Conservation (phyloP, 1,140 invertebrate species). For the Riptortus pedestris region DNA sequence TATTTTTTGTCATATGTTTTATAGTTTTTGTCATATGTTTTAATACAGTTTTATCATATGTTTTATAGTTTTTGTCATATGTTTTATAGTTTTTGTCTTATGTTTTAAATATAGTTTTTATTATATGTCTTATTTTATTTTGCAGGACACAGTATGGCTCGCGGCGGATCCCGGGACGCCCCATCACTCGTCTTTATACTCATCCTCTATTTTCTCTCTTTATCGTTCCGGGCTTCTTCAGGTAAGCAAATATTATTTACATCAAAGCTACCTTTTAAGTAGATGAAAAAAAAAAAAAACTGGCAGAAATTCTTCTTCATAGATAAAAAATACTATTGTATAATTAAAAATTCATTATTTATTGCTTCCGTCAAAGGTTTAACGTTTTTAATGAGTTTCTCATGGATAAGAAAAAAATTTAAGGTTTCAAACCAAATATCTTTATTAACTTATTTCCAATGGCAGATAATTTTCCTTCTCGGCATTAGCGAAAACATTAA, state of each 20-base stretch:
- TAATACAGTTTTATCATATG: too few relatives aligned
- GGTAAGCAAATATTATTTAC: not conserved
- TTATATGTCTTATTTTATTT: not conserved
- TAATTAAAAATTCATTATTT: not conserved
- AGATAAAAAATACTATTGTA: not conserved
- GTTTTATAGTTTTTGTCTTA: not conserved
- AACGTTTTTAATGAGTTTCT: too few relatives aligned
- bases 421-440: too few relatives aligned
- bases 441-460: too few relatives aligned
- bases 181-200: constrained; percentile 1
- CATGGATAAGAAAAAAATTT: too few relatives aligned
- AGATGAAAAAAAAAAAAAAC: too few relatives aligned
- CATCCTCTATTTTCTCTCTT: not conserved
- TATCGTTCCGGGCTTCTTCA: constrained; percentile 8
- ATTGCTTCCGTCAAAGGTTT: not conserved
- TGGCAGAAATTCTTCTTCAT: too few relatives aligned
- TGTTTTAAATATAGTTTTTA: not conserved
- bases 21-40: too few relatives aligned
- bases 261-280: not conserved
- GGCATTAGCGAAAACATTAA: too few relatives aligned
- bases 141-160: constrained; percentile 6
- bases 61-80: not conserved
- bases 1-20: too few relatives aligned
- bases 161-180: constrained; percentile 14
- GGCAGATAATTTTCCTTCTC: too few relatives aligned